Conservation (phyloP, 2,797 vertebrate species). For the Austrolebias charrua region DNA sequence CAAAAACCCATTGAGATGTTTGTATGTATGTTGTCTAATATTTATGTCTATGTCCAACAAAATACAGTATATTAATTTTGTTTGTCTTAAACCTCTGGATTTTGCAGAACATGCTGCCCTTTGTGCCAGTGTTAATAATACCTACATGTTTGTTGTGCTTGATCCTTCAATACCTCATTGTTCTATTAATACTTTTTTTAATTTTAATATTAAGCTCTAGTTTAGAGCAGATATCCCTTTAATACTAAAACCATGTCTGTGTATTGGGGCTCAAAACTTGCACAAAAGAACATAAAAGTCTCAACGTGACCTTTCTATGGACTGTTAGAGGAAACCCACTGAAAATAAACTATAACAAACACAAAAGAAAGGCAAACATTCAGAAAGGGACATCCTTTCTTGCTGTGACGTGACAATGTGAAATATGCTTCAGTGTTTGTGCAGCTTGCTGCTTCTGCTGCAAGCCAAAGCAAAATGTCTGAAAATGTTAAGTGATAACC, state of each 20-base stretch:
- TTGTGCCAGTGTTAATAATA: too few relatives aligned
- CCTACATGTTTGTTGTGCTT: too few relatives aligned
- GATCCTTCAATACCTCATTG: background rate
- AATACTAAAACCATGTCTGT: background rate
- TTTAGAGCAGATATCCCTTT: background rate
- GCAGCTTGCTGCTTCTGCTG: background rate
- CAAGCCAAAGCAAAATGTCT: background rate
- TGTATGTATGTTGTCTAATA: too few relatives aligned
- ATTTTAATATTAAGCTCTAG: background rate
- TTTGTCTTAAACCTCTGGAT: too few relatives aligned
- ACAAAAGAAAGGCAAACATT: slow-evolving; percentile 29
- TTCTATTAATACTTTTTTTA: background rate
- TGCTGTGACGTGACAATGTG: slow-evolving; percentile 6
- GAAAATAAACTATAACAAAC: slow-evolving; percentile 33
- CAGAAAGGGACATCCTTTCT: slow-evolving; percentile 15
- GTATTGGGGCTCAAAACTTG: background rate
- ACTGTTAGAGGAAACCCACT: slow-evolving; percentile 23
- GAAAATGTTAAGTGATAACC: background rate
- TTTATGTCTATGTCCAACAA: too few relatives aligned
- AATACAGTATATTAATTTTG: too few relatives aligned
- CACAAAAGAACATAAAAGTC: background rate
- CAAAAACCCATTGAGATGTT: too few relatives aligned
- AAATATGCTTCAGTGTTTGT: slow-evolving; percentile 19
- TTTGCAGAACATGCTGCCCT: too few relatives aligned
- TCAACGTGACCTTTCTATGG: slow-evolving; percentile 19